Evolutionary conservation across 2,113 vertebrate species (phyloP).

Genomic region (Lophotis ruficrista): DNA sequence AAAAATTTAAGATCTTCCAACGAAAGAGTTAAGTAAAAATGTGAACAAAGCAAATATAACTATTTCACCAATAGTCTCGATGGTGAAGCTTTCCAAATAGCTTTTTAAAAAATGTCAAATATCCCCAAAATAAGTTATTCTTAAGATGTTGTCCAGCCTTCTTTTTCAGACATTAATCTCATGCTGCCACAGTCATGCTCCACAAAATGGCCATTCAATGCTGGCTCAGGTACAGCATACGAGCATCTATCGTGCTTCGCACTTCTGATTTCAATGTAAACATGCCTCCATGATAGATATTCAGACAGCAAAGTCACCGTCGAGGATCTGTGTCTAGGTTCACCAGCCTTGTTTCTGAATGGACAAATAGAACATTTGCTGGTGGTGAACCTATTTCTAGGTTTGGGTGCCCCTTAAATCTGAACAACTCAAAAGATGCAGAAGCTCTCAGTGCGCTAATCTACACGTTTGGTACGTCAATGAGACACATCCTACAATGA

Average conservation of each 20-base stretch:
- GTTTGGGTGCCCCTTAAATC: not conserved
- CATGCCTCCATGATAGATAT: not conserved
- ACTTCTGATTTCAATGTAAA: not conserved
- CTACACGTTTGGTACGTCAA: not conserved
- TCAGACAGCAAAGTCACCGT: not conserved
- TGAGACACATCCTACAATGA: not conserved
- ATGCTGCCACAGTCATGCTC: not conserved
- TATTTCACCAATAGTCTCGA: not conserved
- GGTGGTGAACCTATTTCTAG: not conserved
- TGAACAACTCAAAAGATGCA: not conserved
- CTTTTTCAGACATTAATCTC: not conserved
- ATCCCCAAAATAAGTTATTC: not conserved
- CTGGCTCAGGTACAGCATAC: not conserved
- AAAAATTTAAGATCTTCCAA: not conserved
- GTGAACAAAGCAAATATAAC: not conserved
- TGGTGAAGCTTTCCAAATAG: not conserved
- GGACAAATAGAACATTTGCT: not conserved
- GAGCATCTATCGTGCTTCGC: not conserved
- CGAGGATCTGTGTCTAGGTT: not conserved
- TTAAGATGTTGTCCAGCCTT: not conserved
- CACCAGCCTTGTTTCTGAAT: not conserved
- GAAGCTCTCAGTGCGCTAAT: not conserved
- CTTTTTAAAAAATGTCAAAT: not conserved
- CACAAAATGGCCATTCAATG: not conserved
- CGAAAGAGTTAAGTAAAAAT: not conserved